Evolutionary conservation across 2,888 invertebrate genomes (phyloP), one percentile per base, ranked within the genome.

Genomic region (Dorcus parallelipipedus): DNA sequence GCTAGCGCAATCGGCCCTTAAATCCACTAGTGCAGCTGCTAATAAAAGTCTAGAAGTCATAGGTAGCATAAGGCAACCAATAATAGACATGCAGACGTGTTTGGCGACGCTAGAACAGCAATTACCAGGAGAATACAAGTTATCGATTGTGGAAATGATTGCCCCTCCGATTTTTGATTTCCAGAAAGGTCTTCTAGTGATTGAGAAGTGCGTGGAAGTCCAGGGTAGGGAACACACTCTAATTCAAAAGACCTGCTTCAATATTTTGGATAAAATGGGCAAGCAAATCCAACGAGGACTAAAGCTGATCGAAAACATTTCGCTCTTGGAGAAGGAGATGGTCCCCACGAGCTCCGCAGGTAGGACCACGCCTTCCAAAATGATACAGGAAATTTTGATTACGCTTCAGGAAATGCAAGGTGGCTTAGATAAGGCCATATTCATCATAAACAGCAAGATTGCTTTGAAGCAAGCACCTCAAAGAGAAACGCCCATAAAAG

Each of bases 151-250:
- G 7, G 83, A 83, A 59, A 80, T 80, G 58, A 75, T 86, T 26
- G 80, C 82, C 9, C 76, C 81, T 23, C 84, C 88, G 2, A 78
- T 91, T 40, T 84, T 84, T 65, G 80, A 81, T 38, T 75, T 91
- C 20, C 87, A 88, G 68, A 83, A 86, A 66, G 84, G 86, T 23
- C 72, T 90, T 4, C 83, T 84, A 14, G 83, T 87, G 1, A 83
- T 89, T 40, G 85, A 88, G 73, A 86, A 86, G 71, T 88, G 89
- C 69, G 82, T 87, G 40, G 86, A 86, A 67, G 82, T 87, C 64
- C 86, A 87, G 73, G 85, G 84, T 64, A 84, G 84, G 40, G 86
- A 84, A 9, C 85, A 84, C 54, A 88, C 88, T 0, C 76, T 89
- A 7, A 86, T 88, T 1, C 87, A 87, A 70, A 82, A 84, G 69